Percentiles rank a stretch among this genome's conserved stretches.
phyloP scores from a whole-genome alignment of 2,888 invertebrate species.

The Lepidochitona cinerea region DNA sequence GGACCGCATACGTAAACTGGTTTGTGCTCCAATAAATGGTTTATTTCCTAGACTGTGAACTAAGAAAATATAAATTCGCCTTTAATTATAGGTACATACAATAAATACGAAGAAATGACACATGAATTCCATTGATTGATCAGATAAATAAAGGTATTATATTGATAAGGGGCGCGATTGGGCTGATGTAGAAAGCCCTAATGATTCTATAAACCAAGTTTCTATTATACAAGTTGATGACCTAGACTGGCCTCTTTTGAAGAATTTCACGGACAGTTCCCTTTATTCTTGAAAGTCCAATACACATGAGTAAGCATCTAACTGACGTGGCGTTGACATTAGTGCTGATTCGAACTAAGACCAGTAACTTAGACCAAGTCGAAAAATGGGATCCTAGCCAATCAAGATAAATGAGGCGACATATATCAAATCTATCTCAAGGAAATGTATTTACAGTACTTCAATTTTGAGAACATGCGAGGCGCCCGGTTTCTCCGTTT shows the following conservation, averaged over 20 bases:
- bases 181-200: no score
- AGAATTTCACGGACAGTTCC: not conserved
- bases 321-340: not conserved
- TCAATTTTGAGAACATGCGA: not conserved
- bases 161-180: no score
- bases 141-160: no score
- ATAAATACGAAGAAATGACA: no score
- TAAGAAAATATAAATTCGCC: no score
- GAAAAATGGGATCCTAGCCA: slow-evolving; percentile 1
- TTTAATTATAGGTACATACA: no score
- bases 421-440: not conserved
- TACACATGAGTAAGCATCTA: not conserved
- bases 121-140: no score
- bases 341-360: not conserved
- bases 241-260: not conserved
- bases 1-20: no score
- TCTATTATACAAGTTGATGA: not conserved
- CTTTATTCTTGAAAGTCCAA: not conserved
- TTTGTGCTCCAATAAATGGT: no score
- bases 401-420: not conserved
- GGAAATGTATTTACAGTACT: slow-evolving; percentile 4
- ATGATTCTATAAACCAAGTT: no score
- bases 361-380: not conserved
- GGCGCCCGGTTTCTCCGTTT: not conserved
- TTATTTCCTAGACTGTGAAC: no score